Base-by-base conservation (phyloP, 2,113 vertebrate species). In the Grantiella picta region DNA sequence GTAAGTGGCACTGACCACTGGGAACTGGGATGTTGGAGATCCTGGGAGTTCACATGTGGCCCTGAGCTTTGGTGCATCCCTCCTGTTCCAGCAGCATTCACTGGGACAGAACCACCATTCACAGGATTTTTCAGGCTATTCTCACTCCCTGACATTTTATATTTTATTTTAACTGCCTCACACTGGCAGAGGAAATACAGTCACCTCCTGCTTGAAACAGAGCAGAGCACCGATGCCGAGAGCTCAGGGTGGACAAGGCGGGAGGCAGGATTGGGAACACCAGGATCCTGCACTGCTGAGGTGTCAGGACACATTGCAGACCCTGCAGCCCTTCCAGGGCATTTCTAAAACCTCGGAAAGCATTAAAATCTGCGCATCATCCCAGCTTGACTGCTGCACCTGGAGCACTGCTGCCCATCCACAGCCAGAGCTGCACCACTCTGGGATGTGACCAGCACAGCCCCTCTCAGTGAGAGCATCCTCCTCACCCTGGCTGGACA, bases 401-500 rank as follows among this genome's bases (percentile, higher is more conserved):
- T 12, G 25, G 15, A 50, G 24, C 38, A 7, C 2, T 2, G 1
- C 10, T 31, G 7, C 57, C 78, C 40, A 3, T 68, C 59, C 35
- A 8, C 56, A 45, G 60, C 49, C 21, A 6, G 24, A 61, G 23
- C 69, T 12, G 35, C 25, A 14, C 61, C 20, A 15, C 0, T 2
- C 59, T 5, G 9, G 70, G 76, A 13, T n/a, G 5, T 7, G 13
- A 44, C 12, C 60, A 71, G 28, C 57, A n/a, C 36, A 84, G 64
- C 36, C 42, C 11, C 0, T 4, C 68, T 29, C 5, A 2, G 27
- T 2, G 6, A 2, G 64, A 6, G 17, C 33, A 25, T 45, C 54
- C 83, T 61, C 40, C 73, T 60, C 25, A 2, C 10, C 38, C 25
- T 2, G 50, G 7, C 47, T 5, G 89, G 82, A 17, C 1, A 1